Conservation (phyloP, 1,140 invertebrate genomes). For the Drosophila orena region DNA sequence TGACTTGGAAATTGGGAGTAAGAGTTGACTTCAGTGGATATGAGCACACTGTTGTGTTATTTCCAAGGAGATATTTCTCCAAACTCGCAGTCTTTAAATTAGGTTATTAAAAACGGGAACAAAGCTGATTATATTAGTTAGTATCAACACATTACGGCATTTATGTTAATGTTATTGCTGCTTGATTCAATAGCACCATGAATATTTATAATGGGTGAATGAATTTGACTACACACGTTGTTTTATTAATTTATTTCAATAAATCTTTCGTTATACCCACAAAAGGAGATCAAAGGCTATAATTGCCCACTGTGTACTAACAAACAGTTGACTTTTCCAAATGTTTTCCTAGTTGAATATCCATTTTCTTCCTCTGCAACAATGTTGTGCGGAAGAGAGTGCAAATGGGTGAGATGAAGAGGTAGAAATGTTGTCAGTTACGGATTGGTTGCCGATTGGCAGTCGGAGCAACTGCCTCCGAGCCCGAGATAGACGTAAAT, state of each 20-base stretch:
- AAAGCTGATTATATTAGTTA: constrained; percentile 17
- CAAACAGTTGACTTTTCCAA: neutral
- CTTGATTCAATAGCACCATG: neutral
- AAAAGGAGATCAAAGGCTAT: neutral
- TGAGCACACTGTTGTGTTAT: neutral
- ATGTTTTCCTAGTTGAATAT: neutral
- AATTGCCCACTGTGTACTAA: neutral
- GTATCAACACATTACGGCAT: constrained; percentile 1
- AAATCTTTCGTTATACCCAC: too few relatives aligned
- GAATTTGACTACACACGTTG: neutral
- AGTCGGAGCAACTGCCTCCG: constrained; percentile 39
- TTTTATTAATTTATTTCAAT: constrained; percentile 11
- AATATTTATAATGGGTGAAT: constrained; percentile 27
- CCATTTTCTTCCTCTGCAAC: constrained; percentile 28
- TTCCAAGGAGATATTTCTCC: neutral
- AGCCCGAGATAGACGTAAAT: constrained; percentile 58
- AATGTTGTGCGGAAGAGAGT: constrained; percentile 21
- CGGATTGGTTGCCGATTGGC: constrained; percentile 8
- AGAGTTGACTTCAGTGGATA: too few relatives aligned
- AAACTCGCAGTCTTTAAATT: neutral
- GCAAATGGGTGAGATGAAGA: constrained; percentile 18
- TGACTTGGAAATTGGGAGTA: constrained; percentile 1
- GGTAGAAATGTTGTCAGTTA: constrained; percentile 43
- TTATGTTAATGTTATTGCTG: constrained; percentile 14
- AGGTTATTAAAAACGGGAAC: constrained; percentile 12